Evolutionary conservation across 2,113 vertebrate species (phyloP), one percentile per base, ranked within the genome.

Genomic region (Pomatorhinus ruficollis): DNA sequence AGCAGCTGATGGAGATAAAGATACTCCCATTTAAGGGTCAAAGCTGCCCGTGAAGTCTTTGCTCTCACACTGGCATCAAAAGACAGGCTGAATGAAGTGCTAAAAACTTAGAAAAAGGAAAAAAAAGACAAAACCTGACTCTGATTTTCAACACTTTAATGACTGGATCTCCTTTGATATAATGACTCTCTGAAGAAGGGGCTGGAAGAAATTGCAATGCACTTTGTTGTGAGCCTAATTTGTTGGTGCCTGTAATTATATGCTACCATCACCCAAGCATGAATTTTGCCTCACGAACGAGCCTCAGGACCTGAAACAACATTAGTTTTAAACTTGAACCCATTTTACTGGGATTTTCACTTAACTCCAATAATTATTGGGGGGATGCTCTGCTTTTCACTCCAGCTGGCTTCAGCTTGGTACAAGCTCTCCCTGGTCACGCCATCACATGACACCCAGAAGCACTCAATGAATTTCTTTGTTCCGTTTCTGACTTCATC

Each of bases 401-500:
- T 85, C 42, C 60, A 65, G 74, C 47, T 92, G 82, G 80, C 35
- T 89, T 70, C 68, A 93, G 80, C 82, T 69, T 97, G 91, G 87
- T 96, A 96, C 91, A 86, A 95, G 54, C 77, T 92, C 80, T 86
- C 88, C 74, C 90, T 42, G 85, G 49, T 88, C 78, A 94, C 45
- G 4, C 82, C 70, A 92, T 87, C 95, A 95, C 64, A 83, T 69
- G 88, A 95, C 78, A 88, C 56, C 64, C 63, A 80, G 42, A 82
- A 92, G 63, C 40, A 83, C 49, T 93, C 76, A 97, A 76, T 63
- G 68, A 78, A 93, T 65, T 61, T 30, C 85, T 97, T 94, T 96
- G 86, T 97, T 92, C 31, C 1, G 3, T 66, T 74, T 87, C 80
- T 95, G 91, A 97, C 78, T 95, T 95, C 96, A 97, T 83, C 70